Evolutionary conservation across 2,888 invertebrate species (phyloP).

Genomic region (Eulithis prunata): DNA sequence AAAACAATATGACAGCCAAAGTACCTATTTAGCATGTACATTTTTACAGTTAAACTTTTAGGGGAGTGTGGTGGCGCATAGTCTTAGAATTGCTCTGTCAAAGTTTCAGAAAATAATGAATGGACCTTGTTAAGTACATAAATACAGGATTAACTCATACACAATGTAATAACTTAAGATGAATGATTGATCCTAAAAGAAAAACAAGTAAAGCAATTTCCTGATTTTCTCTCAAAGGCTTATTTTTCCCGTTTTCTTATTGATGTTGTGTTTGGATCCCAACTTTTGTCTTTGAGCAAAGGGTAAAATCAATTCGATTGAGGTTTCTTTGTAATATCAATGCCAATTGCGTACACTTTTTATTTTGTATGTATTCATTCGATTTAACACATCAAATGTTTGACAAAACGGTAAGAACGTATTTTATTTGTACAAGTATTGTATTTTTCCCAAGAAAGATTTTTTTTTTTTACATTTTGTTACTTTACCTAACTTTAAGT

Average conservation of each 20-base stretch:
- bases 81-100: no score
- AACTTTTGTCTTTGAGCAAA: slow-evolving; percentile 42
- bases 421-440: no score
- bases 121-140: background rate
- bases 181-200: slow-evolving; percentile 5
- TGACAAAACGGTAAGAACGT: no score
- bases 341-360: slow-evolving; percentile 23
- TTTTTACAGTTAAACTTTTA: no score
- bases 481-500: no score
- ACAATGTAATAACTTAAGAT: slow-evolving; percentile 5
- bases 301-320: slow-evolving; percentile 42
- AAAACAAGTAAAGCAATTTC: slow-evolving; percentile 21
- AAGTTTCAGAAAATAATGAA: no score
- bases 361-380: slow-evolving; percentile 6
- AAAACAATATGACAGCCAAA: no score
- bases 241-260: slow-evolving; percentile 30
- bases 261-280: slow-evolving; percentile 35
- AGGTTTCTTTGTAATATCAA: slow-evolving; percentile 42
- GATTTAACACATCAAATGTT: slow-evolving; percentile 1
- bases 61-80: no score
- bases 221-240: slow-evolving; percentile 26
- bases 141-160: background rate
- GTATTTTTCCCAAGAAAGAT: no score
- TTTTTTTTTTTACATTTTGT: no score
- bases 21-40: no score